phyloP scores from a whole-genome alignment of 92 coral and sea anemone species.

The Paragorgia papillata region DNA sequence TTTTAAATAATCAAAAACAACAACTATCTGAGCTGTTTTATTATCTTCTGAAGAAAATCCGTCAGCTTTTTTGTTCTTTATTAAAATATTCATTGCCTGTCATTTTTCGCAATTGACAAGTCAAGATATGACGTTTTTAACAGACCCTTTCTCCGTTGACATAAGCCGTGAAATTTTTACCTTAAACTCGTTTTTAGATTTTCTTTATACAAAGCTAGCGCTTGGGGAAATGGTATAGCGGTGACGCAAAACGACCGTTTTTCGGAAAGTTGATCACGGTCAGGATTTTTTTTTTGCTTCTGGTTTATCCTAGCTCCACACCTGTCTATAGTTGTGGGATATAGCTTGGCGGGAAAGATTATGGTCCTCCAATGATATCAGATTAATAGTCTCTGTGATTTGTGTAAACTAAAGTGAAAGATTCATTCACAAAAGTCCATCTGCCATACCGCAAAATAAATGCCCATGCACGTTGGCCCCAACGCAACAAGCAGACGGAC shows the following conservation, averaged over 20 bases:
- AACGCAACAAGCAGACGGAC: neutral
- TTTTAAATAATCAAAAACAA: no score
- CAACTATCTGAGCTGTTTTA: no score
- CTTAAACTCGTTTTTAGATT: neutral
- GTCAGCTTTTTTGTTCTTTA: neutral
- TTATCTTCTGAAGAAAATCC: neutral
- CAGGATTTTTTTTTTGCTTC: neutral
- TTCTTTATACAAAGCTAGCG: neutral
- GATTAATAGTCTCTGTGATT: neutral
- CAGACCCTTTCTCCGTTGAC: neutral
- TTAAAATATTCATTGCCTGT: conserved; percentile 40
- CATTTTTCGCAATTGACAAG: conserved; percentile 1
- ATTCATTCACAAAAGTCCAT: neutral
- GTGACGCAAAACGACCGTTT: neutral
- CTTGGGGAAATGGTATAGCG: neutral
- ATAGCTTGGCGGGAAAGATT: neutral
- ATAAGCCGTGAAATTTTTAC: neutral
- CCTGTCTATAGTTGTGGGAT: neutral
- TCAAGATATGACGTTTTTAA: neutral
- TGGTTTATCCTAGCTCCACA: neutral
- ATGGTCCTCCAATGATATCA: neutral
- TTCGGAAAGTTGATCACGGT: neutral
- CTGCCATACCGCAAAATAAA: neutral
- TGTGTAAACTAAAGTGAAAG: neutral
- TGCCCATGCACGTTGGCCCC: neutral